These are phyloP conservation scores for Pygathrix nemaeus DNA, from an alignment of 2,113 vertebrate species.

Conservation along the genomic window DNA sequence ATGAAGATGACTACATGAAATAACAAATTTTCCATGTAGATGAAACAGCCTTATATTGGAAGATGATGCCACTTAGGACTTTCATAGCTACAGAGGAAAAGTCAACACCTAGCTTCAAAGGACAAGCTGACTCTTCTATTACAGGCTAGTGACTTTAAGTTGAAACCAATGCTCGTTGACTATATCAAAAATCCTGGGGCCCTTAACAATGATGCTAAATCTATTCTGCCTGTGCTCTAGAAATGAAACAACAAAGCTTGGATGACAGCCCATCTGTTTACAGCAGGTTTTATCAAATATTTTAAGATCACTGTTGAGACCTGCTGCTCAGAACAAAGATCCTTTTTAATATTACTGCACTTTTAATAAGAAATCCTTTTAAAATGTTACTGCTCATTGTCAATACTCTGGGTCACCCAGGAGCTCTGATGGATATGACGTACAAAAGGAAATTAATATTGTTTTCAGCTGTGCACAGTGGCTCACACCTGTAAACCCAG, in stretches of 20 bases:
- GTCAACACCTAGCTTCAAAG: neutral
- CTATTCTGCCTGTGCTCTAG: neutral
- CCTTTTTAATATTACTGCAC: too few species aligned
- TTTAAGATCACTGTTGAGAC: neutral
- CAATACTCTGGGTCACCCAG: neutral
- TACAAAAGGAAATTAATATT: neutral
- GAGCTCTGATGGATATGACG: neutral
- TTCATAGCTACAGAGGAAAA: neutral
- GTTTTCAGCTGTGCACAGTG: too few species aligned
- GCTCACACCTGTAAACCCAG: too few species aligned
- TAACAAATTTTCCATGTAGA: neutral
- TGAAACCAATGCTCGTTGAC: neutral
- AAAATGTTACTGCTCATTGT: neutral
- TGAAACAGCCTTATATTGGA: neutral
- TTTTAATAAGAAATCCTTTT: neutral
- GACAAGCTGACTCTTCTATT: neutral
- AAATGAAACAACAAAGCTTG: neutral
- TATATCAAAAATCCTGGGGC: neutral
- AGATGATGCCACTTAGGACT: neutral
- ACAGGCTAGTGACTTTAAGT: neutral
- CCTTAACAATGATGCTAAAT: neutral
- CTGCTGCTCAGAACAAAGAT: neutral
- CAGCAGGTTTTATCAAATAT: neutral
- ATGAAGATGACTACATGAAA: neutral
- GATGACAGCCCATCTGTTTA: neutral